phyloP scores from a whole-genome alignment of 2,888 invertebrate genomes.

The Habrosyne pyritoides region DNA sequence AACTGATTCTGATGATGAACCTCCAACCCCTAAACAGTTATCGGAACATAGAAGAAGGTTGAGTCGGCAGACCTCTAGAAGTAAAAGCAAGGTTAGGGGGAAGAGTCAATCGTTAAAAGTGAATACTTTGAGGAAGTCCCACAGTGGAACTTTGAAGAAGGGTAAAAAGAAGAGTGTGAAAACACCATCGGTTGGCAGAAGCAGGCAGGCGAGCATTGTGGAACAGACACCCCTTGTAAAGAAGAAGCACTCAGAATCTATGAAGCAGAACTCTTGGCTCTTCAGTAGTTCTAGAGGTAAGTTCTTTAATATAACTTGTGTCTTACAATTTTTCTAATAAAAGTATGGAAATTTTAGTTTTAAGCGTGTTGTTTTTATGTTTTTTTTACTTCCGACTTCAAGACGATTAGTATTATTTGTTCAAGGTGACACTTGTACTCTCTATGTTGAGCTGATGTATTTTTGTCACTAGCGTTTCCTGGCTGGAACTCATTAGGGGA shows the following conservation, averaged over 20 bases:
- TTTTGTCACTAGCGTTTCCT: background rate
- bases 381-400: too few species aligned
- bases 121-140: slow-evolving; percentile 73
- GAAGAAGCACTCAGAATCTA: slow-evolving; percentile 65
- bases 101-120: slow-evolving; percentile 76
- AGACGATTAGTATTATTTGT: too few species aligned
- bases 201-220: slow-evolving; percentile 72
- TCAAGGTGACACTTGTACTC: too few species aligned
- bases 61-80: slow-evolving; percentile 75
- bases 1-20: slow-evolving; percentile 71
- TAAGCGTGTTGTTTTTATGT: too few species aligned
- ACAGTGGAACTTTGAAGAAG: slow-evolving; percentile 76
- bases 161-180: slow-evolving; percentile 71
- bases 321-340: too few species aligned
- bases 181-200: slow-evolving; percentile 59
- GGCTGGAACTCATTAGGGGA: background rate
- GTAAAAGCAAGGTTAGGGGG: slow-evolving; percentile 75
- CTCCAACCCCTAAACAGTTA: slow-evolving; percentile 59
- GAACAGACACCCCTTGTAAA: slow-evolving; percentile 66
- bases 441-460: background rate
- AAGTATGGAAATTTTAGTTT: too few species aligned
- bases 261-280: slow-evolving; percentile 72
- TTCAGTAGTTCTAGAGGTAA: slow-evolving; percentile 71
- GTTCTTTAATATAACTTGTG: slow-evolving; percentile 25
- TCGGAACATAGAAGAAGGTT: slow-evolving; percentile 71